These are phyloP conservation scores for Plagodis dolabraria DNA, from an alignment of 2,888 invertebrate genomes.

Conservation along the genomic window DNA sequence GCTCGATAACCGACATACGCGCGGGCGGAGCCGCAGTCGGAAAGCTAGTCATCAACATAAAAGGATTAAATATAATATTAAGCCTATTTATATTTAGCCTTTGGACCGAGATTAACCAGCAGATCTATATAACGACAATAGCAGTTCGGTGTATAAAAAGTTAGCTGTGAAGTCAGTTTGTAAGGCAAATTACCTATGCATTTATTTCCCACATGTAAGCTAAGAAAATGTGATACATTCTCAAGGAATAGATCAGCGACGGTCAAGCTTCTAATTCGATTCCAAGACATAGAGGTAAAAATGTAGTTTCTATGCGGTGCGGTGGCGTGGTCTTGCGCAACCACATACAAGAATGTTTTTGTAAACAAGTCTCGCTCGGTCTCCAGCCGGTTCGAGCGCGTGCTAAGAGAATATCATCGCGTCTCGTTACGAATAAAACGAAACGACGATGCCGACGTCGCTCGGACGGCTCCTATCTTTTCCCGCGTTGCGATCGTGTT, in stretches of 20 bases:
- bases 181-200: no score
- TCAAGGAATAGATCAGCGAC: slow-evolving; percentile 30
- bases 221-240: slow-evolving; percentile 36
- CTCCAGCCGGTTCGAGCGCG: slow-evolving; percentile 44
- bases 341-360: slow-evolving; percentile 57
- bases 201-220: slow-evolving; percentile 18
- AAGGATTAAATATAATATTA: no score
- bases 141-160: no score
- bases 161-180: no score
- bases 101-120: no score
- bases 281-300: slow-evolving; percentile 43
- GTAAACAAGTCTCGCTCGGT: slow-evolving; percentile 59
- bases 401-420: slow-evolving; percentile 21
- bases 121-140: no score
- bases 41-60: no score
- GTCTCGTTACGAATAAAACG: no score
- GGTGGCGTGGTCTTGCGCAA: slow-evolving; percentile 55
- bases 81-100: no score
- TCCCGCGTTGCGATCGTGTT: slow-evolving; percentile 18
- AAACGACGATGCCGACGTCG: background rate
- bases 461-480: slow-evolving; percentile 13
- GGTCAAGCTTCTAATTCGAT: slow-evolving; percentile 40
- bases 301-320: slow-evolving; percentile 41
- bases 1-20: no score
- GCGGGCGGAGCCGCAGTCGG: no score